phyloP scores from a whole-genome alignment of 1,140 invertebrate genomes.

The Nasonia vitripennis region DNA sequence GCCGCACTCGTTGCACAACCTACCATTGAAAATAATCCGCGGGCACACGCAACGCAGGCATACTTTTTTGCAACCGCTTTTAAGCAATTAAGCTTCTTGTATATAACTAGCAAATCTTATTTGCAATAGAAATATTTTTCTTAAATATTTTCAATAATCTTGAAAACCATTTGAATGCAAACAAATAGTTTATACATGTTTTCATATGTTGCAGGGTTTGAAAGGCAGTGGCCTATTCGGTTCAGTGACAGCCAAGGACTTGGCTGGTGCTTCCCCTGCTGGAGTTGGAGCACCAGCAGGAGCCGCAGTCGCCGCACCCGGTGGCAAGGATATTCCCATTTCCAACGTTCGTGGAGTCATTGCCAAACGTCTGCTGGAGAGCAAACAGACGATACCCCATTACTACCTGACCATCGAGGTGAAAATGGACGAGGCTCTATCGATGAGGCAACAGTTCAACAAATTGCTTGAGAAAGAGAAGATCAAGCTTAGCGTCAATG shows the following conservation, averaged over 20 bases:
- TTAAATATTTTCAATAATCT: no score
- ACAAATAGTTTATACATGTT: not conserved
- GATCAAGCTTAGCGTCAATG: slow-evolving; percentile 94
- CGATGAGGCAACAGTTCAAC: slow-evolving; percentile 83
- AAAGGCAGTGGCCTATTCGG: slow-evolving; percentile 92
- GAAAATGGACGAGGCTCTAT: slow-evolving; percentile 85
- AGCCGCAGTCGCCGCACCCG: slow-evolving; percentile 66
- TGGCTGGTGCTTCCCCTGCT: slow-evolving; percentile 76
- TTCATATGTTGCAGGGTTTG: slow-evolving; percentile 73
- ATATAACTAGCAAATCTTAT: no score
- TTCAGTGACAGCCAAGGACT: slow-evolving; percentile 91
- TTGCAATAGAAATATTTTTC: no score
- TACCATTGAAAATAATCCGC: no score
- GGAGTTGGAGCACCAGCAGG: slow-evolving; percentile 62
- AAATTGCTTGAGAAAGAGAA: slow-evolving; percentile 88
- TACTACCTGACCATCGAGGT: slow-evolving; percentile 95
- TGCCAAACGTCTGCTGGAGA: slow-evolving; percentile 92
- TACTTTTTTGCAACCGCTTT: no score
- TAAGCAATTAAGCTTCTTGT: no score
- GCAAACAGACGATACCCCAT: slow-evolving; percentile 96
- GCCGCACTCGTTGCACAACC: no score
- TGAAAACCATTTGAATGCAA: no score
- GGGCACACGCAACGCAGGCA: no score
- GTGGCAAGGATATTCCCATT: slow-evolving; percentile 89
- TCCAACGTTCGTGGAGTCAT: slow-evolving; percentile 93